Percentiles rank a stretch among this genome's conserved stretches.
Evolutionary conservation across 2,113 vertebrate genomes (phyloP).

Genomic region (Dunckerocampus dactyliophorus): DNA sequence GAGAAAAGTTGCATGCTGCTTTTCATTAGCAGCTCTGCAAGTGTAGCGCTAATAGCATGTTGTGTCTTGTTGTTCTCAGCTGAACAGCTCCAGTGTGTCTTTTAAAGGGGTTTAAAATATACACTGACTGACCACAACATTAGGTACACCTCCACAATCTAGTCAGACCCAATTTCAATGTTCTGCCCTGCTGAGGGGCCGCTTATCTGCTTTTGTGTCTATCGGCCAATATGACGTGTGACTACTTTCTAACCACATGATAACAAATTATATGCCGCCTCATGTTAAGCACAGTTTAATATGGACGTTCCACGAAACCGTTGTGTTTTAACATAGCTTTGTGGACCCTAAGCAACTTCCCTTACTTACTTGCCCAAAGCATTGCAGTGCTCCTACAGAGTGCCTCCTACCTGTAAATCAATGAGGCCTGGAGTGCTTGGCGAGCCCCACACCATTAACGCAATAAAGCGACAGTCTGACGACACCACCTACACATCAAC

Average conservation of each 20-base stretch:
- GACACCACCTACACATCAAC: slow-evolving; percentile 48
- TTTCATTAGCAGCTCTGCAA: slow-evolving; percentile 9
- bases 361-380: slow-evolving; percentile 48
- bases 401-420: slow-evolving; percentile 59
- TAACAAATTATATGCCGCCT: no score
- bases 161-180: neutral
- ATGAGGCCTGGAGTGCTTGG: slow-evolving; percentile 40
- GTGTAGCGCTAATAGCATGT: slow-evolving; percentile 13
- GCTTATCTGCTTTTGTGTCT: no score
- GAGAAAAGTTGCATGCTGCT: slow-evolving; percentile 21
- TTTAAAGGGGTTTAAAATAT: slow-evolving; percentile 3
- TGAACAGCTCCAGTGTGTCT: slow-evolving; percentile 3
- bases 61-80: slow-evolving; percentile 14
- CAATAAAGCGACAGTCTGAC: slow-evolving; percentile 55
- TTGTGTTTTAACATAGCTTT: slow-evolving; percentile 14
- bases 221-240: no score
- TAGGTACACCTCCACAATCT: neutral
- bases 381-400: slow-evolving; percentile 46
- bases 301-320: neutral
- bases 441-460: slow-evolving; percentile 54
- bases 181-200: no score
- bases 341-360: slow-evolving; percentile 50
- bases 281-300: neutral
- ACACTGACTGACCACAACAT: neutral
- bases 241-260: no score